Evolutionary conservation across 2,888 invertebrate species (phyloP).

Genomic region (Pardosa pseudoannulata): DNA sequence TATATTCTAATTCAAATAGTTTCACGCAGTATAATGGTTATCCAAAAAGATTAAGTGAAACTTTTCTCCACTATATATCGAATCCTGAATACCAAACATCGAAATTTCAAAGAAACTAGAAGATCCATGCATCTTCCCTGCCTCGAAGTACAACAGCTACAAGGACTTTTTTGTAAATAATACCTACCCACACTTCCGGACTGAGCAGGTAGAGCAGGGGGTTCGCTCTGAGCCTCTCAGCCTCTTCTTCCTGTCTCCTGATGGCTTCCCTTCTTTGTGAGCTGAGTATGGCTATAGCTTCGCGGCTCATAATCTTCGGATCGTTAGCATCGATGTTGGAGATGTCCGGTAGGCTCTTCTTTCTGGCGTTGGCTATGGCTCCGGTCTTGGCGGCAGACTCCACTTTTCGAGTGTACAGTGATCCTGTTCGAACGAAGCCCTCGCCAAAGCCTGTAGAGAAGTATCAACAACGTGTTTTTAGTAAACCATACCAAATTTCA

Average conservation of each 20-base stretch:
- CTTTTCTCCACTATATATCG: no score
- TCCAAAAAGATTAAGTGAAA: no score
- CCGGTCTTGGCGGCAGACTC: constrained; percentile 13
- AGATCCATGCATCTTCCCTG: no score
- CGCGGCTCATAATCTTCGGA: constrained; percentile 89
- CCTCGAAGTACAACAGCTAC: no score
- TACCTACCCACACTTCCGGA: constrained; percentile 95
- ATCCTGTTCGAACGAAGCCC: constrained; percentile 34
- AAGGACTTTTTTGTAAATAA: background rate
- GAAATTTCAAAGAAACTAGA: no score
- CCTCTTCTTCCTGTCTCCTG: constrained; percentile 91
- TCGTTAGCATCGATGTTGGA: constrained; percentile 84
- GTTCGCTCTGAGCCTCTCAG: constrained; percentile 94
- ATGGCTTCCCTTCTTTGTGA: constrained; percentile 96
- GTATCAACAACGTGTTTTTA: no score
- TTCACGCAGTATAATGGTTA: no score
- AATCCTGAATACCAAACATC: no score
- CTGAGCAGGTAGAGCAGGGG: constrained; percentile 96
- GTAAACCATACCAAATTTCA: no score
- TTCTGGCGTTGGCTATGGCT: constrained; percentile 85
- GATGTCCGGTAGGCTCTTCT: constrained; percentile 96
- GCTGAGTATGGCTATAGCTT: constrained; percentile 95
- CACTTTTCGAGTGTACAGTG: constrained; percentile 50
- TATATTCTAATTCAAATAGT: no score
- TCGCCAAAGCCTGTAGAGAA: constrained; percentile 10